Conservation (phyloP, 2,113 vertebrate genomes). For the Lycocorax pyrrhopterus region DNA sequence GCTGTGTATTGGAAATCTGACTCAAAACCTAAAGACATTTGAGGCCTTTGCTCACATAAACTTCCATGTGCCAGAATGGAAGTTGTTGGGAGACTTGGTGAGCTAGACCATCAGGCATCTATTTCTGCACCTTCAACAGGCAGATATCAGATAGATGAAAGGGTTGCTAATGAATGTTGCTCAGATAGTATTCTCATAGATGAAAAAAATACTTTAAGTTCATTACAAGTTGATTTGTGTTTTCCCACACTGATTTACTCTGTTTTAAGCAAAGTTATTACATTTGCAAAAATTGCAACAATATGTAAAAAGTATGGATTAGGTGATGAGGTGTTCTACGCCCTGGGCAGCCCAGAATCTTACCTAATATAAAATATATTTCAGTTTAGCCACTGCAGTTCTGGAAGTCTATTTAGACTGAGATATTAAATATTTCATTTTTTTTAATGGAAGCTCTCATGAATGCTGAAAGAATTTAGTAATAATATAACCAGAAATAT, state of each 20-base stretch:
- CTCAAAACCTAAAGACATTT: neutral
- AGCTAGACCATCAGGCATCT: neutral
- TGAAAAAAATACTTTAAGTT: neutral
- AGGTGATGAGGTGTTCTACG: neutral
- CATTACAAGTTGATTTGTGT: neutral
- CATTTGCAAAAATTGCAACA: neutral
- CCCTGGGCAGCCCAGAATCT: neutral
- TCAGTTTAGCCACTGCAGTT: neutral
- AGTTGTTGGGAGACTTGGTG: neutral
- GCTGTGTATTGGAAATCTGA: neutral
- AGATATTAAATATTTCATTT: neutral
- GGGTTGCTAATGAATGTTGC: neutral
- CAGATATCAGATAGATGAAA: constrained; percentile 21
- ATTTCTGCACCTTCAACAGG: neutral
- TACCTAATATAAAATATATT: neutral
- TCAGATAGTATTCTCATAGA: neutral
- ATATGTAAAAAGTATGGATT: neutral
- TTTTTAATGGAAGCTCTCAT: neutral
- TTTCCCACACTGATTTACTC: neutral
- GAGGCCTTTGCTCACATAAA: neutral
- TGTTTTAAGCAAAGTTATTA: neutral
- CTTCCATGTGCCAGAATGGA: neutral
- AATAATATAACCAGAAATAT: neutral
- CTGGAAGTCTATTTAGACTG: neutral
- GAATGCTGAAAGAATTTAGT: neutral